Base-by-base conservation (phyloP, 1,140 invertebrate genomes). In the Calephelis virginiensis region DNA sequence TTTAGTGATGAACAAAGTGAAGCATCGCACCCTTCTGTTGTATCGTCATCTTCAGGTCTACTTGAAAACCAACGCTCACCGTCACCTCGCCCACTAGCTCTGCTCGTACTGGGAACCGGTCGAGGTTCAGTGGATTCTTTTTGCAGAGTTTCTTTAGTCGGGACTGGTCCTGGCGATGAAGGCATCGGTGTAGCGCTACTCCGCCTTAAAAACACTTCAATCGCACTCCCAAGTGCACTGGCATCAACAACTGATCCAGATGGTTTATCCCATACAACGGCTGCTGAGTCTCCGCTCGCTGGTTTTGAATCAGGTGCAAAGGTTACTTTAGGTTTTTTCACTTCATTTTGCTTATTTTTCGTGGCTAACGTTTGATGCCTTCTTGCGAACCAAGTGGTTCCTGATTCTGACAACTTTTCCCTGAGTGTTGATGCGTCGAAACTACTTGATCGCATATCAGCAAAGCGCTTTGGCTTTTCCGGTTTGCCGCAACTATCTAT, bases 1-100 rank as follows among this genome's bases (percentile, higher is more conserved):
- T 96, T 96, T 10, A 97, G 90, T 9, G 95, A 95, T 47, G 95
- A 94, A 85, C 96, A 96, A 61, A 96, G 92, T 12, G 94, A 94
- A 17, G 94, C 93, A 66, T 96, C 95, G 86, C 95, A 96, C 9
- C 94, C 92, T 67, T 95, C 94, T 28, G 91, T 83, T 5, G 92
- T 89, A 11, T 94, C 94, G 45, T 95, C 94, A 48, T 94, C 94
- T 9, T 78, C 81, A 1, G 76, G 71, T 65, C 76, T 76, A 49
- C 83, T 86, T 12, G 91, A 84, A 70, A 93, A 93, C 94, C 94
- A 94, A 61, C 79, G 79, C 10, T 84, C 83, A 6, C 76, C 75
- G 7, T 83, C 82, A 10, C 60, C 63, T 0, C 76, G 76, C 8
- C 68, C 74, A 3, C 77, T 68, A 59, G 60, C 82, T 69, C 63